phyloP scores from a whole-genome alignment of 2,113 vertebrate genomes.

The zebrafish (Danio rerio) region GRCz12tu NC_133178.1:31211001-31211500 shows the following conservation, averaged over 20 bases:
- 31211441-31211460: constrained; percentile 14
- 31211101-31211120: constrained; percentile 91
- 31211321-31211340: constrained; percentile 55
- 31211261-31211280: not conserved
- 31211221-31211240: not conserved
- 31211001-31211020: too few species aligned
- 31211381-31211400: constrained; percentile 62
- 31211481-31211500: constrained; percentile 46
- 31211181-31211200: constrained; percentile 85
- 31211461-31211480: constrained; percentile 46
- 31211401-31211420: constrained; percentile 37
- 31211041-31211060: constrained; percentile 71
- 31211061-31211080: constrained; percentile 88
- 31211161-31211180: constrained; percentile 89
- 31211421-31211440: not conserved
- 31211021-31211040: not conserved
- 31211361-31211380: constrained; percentile 63
- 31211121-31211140: constrained; percentile 92
- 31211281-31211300: constrained; percentile 21
- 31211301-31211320: not conserved
- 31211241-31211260: not conserved
- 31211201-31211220: not conserved
- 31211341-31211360: constrained; percentile 63
- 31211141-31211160: constrained; percentile 89
- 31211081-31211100: constrained; percentile 92